Evolutionary conservation across 2,797 vertebrate species (phyloP).

Genomic region (Catostomus latipinnis): DNA sequence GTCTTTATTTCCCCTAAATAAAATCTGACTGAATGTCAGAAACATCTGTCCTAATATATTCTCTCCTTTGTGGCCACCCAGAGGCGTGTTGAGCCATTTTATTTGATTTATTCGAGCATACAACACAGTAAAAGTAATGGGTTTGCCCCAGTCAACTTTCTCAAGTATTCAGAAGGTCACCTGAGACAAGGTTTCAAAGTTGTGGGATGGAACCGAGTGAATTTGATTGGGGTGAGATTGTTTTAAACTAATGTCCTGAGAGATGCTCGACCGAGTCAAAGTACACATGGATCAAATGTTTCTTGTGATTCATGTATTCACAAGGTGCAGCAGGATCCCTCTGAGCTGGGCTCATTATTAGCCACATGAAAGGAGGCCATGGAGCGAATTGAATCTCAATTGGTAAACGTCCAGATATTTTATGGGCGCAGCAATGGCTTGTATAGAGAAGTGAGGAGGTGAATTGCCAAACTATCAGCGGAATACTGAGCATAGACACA

Average conservation of each 20-base stretch:
- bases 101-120: constrained; percentile 59
- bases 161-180: constrained; percentile 59
- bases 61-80: constrained; percentile 44
- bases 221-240: constrained; percentile 15
- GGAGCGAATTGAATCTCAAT: constrained; percentile 23
- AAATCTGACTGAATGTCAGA: constrained; percentile 65
- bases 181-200: constrained; percentile 46
- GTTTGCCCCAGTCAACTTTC: constrained; percentile 59
- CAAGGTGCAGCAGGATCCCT: constrained; percentile 38
- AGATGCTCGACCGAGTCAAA: constrained; percentile 39
- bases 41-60: constrained; percentile 69
- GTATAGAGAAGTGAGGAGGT: background rate
- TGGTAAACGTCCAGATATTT: constrained; percentile 40
- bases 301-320: constrained; percentile 37
- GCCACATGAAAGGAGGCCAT: constrained; percentile 40
- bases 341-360: constrained; percentile 37
- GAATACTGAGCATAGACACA: constrained; percentile 6
- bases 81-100: constrained; percentile 41
- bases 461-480: constrained; percentile 16
- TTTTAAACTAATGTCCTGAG: constrained; percentile 30
- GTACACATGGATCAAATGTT: constrained; percentile 48
- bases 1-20: constrained; percentile 69
- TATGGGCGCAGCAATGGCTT: constrained; percentile 6
- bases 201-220: constrained; percentile 47
- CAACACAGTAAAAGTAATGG: constrained; percentile 61